Evolutionary conservation across 2,113 vertebrate genomes (phyloP), one percentile per base, ranked within the genome.

Genomic region (Barnardius zonarius): DNA sequence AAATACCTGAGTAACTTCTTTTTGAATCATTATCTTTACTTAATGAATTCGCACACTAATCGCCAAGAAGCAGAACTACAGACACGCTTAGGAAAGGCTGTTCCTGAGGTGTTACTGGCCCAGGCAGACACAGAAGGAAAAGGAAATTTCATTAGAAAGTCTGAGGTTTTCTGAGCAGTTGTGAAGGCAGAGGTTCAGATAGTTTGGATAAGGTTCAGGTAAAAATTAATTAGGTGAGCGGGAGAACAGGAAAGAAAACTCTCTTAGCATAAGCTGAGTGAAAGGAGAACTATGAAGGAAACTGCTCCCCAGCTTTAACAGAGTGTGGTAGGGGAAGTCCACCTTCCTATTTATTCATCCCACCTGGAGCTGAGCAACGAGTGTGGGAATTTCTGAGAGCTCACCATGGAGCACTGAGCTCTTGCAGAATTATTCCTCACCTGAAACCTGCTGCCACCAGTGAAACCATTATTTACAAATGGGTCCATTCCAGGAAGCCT

Each of bases 201-300:
- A 39, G 37, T 73, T 68, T 85, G 78, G 74, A 69, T 69, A 44
- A 57, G 18, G 46, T 54, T 95, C 63, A 85, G 67, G 57, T 80
- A 59, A 95, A 93, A 95, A 83, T 66, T 72, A 90, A 91, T 87
- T 87, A 85, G 62, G 67, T 91, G 91, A 89, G 68, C n/a, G 77
- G 41, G 9, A 94, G 31, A 54, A 78, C 51, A 93, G 68, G 67
- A 92, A 92, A 46, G 33, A 88, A 90, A 92, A 59, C 22, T 77
- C 52, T 70, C 27, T 51, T 33, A 83, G 49, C n/a, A 5, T 9
- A 76, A 83, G 15, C 28, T 79, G 35, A 70, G 33, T 18, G 74
- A 64, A 89, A 13, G 23, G 35, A 62, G 17, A 67, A 43, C 46
- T 46, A 18, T 11, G 66, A 95, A 79, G 48, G n/a, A 95, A 77